Percentiles rank a stretch among this genome's conserved stretches.
Evolutionary conservation across 1,140 invertebrate species (phyloP).

Genomic region (Chrysomallon squamiferum): DNA sequence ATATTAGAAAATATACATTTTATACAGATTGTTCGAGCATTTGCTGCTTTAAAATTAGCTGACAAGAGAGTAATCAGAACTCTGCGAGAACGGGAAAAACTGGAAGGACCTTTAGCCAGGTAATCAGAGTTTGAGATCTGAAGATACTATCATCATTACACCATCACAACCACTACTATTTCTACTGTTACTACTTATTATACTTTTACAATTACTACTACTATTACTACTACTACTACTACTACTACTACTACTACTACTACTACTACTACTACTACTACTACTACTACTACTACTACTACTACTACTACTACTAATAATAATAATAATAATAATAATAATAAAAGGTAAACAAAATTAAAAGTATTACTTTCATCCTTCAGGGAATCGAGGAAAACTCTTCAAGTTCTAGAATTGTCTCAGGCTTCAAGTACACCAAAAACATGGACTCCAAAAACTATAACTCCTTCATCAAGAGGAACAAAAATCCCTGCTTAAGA

Average conservation of each 20-base stretch:
- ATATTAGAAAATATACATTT: no score
- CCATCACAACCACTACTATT: no score
- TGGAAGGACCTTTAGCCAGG: slow-evolving; percentile 50
- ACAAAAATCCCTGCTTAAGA: neutral
- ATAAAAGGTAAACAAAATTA: no score
- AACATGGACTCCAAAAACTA: slow-evolving; percentile 2
- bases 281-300: no score
- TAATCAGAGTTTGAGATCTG: slow-evolving; percentile 9
- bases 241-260: slow-evolving; percentile 9
- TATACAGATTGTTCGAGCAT: slow-evolving; percentile 50
- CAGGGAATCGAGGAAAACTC: neutral
- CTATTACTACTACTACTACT: slow-evolving; percentile 11
- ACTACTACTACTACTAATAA: no score
- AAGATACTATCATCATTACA: neutral
- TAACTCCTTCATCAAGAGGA: slow-evolving; percentile 5
- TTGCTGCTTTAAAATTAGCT: slow-evolving; percentile 40
- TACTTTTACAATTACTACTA: slow-evolving; percentile 7
- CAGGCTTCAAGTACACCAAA: neutral
- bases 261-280: no score
- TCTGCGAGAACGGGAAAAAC: slow-evolving; percentile 50
- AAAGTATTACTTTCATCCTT: no score
- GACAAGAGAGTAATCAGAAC: slow-evolving; percentile 52
- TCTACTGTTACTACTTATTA: slow-evolving; percentile 7
- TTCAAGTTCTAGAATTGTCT: neutral
- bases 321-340: no score